Evolutionary conservation across 2,113 vertebrate genomes (phyloP), one percentile per base, ranked within the genome.

Genomic region (Lampris megalopsis): DNA sequence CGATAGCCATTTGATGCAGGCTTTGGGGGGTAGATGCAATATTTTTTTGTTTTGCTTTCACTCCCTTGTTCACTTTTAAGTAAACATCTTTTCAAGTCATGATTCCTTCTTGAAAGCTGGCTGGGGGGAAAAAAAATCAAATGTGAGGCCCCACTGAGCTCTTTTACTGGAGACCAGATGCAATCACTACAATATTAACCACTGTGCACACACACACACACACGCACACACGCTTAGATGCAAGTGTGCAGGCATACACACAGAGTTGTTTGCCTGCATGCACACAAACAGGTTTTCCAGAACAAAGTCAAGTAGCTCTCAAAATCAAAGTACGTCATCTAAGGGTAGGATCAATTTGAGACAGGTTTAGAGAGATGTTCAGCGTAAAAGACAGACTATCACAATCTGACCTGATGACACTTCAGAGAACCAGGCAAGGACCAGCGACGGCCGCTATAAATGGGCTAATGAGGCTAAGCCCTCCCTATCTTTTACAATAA

Each of bases 1-100:
- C 90, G 89, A 87, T 57, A 86, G 83, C 74, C 81, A 68, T 84
- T 85, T 86, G 84, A 83, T 63, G 61, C 13, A 36, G 84, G 71
- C 81, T 84, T 76, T 82, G 67, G 71, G 60, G 77, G 77, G 82
- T 75, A 60, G 84, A 85, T 68, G 67, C 67, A 82, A 64, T 82
- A 65, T 78, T 48, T 24, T 73, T 41, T 73, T 86, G 80, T 79
- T 87, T 76, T 70, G 58, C 43, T 47, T 77, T 81, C 49, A 59
- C 59, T 75, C 50, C 68, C 63, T 11, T 57, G 80, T 48, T 82
- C 57, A 66, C 43, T 76, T 86, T 86, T 87, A 77, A 84, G 79
- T 89, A 87, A 84, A 85, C 75, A 86, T 64, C 74, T 79, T 86
- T 82, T 84, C 64, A 71, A 83, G 62, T 24, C 42, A 47, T n/a